Percentiles rank a stretch among this genome's conserved stretches.
These are phyloP conservation scores for Onchidella celtica DNA, from an alignment of 2,888 invertebrate species.

Conservation along the genomic window DNA sequence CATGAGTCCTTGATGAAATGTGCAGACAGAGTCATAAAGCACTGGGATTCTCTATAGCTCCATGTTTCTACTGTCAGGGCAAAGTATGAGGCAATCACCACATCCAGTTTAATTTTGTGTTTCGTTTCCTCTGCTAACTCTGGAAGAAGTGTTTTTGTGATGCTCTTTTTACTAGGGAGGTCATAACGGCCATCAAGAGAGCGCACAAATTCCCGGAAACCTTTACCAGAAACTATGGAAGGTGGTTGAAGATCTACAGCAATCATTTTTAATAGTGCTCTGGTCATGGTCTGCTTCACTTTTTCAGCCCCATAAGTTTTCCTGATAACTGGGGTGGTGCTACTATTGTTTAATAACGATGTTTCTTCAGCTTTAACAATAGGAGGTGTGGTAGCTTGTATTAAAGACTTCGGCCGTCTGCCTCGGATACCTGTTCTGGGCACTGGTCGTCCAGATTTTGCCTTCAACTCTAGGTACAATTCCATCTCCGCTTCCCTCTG, in stretches of 20 bases:
- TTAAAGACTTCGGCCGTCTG: slow-evolving; percentile 19
- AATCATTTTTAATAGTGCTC: slow-evolving; percentile 40
- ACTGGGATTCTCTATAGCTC: slow-evolving; percentile 21
- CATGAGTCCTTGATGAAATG: slow-evolving; percentile 48
- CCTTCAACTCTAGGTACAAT: slow-evolving; percentile 43
- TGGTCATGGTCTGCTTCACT: slow-evolving; percentile 25
- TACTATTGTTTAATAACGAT: neutral
- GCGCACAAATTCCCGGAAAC: slow-evolving; percentile 43
- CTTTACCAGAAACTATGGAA: slow-evolving; percentile 32
- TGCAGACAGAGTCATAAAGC: slow-evolving; percentile 37
- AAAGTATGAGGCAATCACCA: slow-evolving; percentile 42
- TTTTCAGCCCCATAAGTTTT: slow-evolving; percentile 28
- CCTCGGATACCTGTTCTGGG: slow-evolving; percentile 38
- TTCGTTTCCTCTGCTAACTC: slow-evolving; percentile 41
- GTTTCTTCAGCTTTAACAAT: slow-evolving; percentile 32
- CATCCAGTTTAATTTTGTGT: slow-evolving; percentile 38
- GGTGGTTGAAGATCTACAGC: slow-evolving; percentile 37
- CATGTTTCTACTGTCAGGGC: slow-evolving; percentile 45
- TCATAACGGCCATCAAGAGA: slow-evolving; percentile 34
- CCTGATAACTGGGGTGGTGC: neutral
- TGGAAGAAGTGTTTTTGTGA: slow-evolving; percentile 34
- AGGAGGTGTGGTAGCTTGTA: neutral
- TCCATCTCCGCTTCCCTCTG: slow-evolving; percentile 46
- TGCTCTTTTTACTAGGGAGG: slow-evolving; percentile 33
- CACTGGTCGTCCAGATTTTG: slow-evolving; percentile 37